These are phyloP conservation scores for Poecilia latipinna DNA, from an alignment of 2,113 vertebrate species.

Conservation along the genomic window DNA sequence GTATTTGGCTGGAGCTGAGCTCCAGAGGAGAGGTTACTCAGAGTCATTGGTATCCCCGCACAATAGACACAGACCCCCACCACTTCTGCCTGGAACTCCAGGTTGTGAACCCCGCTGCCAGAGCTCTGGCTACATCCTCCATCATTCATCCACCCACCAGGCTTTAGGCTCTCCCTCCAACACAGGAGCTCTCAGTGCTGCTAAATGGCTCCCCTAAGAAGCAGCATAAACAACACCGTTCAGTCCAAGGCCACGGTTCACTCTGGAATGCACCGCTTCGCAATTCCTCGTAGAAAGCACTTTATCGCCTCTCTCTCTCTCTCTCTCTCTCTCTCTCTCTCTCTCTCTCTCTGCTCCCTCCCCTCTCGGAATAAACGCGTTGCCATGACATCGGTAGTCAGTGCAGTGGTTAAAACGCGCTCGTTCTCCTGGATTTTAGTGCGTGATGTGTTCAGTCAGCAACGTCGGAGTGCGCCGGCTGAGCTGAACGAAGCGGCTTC, in stretches of 20 bases:
- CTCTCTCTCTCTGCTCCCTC: constrained; percentile 19
- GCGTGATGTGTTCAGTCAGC: constrained; percentile 51
- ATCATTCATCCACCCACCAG: not conserved
- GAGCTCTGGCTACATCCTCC: constrained; percentile 34
- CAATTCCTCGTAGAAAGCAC: constrained; percentile 24
- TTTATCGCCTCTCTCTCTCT: constrained; percentile 15
- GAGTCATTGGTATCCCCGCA: constrained; percentile 72
- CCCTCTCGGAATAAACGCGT: constrained; percentile 43
- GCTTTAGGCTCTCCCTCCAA: not conserved
- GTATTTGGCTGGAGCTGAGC: constrained; percentile 56
- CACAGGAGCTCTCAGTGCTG: constrained; percentile 40
- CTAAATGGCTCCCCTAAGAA: constrained; percentile 48
- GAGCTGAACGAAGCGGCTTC: constrained; percentile 11
- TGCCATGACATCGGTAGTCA: constrained; percentile 64
- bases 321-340: constrained; percentile 8
- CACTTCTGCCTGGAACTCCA: constrained; percentile 41
- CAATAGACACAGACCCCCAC: constrained; percentile 53
- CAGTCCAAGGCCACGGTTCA: constrained; percentile 55
- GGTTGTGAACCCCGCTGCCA: constrained; percentile 47
- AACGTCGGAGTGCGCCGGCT: not conserved
- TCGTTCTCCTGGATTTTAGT: constrained; percentile 30
- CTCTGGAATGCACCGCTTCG: constrained; percentile 49
- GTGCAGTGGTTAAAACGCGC: constrained; percentile 48
- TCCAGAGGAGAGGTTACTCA: constrained; percentile 63
- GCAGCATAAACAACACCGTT: constrained; percentile 60